Evolutionary conservation across 1,140 invertebrate species (phyloP), one percentile per base, ranked within the genome.

Genomic region (Drosophila repleta): DNA sequence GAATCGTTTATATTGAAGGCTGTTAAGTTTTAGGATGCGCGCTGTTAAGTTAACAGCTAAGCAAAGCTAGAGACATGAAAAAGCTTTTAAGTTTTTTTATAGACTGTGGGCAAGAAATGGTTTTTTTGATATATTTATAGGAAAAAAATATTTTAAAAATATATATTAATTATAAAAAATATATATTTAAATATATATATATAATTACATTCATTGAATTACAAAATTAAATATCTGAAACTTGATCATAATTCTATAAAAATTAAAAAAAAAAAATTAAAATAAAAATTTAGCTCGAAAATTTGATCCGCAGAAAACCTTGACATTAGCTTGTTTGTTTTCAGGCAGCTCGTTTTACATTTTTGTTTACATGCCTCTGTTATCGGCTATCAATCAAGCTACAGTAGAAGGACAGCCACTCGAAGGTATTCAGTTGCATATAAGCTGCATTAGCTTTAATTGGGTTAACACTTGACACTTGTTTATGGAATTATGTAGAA

Each of bases 261-360:
- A 5, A 29, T 6, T 4, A 29, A 29, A 29, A 29, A 29, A 7
- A 29, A 29, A 4, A 4, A 24, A 24, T 24, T 2, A 24, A 24
- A 24, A 24, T 24, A 24, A 24, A 24, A 3, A 24, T 24, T 3
- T 24, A 24, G 4, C 4, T 24, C 24, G 24, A n/a, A n/a, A 29
- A 29, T 6, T 29, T 29, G 26, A 29, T 29, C n/a, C n/a, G n/a
- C n/a, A n/a, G 8, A 32, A 58, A 56, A 61, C 79, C 79, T 82
- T 82, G 79, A 82, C 79, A 78, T 83, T 83, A 82, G 79, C 70
- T 75, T 61, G 69, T 70, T 65, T 49, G 62, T 56, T 48, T 52
- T 64, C 37, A 45, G 51, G 45, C 56, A 29, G 32, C 52, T 43
- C 46, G 61, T 46, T 62, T 71, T 29, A 13, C 49, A 48, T 24